phyloP scores from a whole-genome alignment of 2,888 invertebrate species.

The Harmothoe impar region DNA sequence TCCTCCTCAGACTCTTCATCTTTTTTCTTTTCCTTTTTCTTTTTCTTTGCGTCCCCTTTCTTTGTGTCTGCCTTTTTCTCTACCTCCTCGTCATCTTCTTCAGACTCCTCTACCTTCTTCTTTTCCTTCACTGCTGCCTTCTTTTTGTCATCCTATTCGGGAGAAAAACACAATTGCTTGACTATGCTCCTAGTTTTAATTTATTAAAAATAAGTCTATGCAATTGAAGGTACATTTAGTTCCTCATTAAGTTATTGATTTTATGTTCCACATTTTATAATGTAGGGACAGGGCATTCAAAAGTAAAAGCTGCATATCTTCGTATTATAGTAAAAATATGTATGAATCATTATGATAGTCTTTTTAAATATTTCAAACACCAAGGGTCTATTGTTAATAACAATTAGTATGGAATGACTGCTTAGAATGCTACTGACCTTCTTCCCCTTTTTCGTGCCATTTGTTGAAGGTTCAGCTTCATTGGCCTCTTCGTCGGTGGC shows the following conservation, averaged over 20 bases:
- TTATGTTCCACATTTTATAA: no score
- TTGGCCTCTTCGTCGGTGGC: conserved; percentile 53
- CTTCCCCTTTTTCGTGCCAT: conserved; percentile 16
- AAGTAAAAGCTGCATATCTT: no score
- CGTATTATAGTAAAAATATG: no score
- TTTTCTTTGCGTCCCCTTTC: neutral
- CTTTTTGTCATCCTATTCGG: conserved; percentile 28
- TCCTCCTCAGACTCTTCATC: neutral
- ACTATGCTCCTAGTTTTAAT: neutral
- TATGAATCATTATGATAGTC: no score
- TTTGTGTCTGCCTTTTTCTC: neutral
- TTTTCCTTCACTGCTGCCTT: neutral
- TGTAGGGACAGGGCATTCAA: no score
- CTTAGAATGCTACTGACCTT: conserved; percentile 17
- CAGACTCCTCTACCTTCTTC: neutral
- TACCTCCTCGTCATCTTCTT: neutral
- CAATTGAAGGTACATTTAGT: no score
- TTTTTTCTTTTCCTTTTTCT: neutral
- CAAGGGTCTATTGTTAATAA: no score
- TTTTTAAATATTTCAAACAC: no score
- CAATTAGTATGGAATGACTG: no score
- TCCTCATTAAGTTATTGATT: no score
- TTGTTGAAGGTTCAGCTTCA: conserved; percentile 40
- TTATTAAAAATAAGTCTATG: no score
- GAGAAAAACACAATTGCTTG: neutral